Base-by-base conservation (phyloP, 2,888 invertebrate species). In the Pyrochroa serraticornis region DNA sequence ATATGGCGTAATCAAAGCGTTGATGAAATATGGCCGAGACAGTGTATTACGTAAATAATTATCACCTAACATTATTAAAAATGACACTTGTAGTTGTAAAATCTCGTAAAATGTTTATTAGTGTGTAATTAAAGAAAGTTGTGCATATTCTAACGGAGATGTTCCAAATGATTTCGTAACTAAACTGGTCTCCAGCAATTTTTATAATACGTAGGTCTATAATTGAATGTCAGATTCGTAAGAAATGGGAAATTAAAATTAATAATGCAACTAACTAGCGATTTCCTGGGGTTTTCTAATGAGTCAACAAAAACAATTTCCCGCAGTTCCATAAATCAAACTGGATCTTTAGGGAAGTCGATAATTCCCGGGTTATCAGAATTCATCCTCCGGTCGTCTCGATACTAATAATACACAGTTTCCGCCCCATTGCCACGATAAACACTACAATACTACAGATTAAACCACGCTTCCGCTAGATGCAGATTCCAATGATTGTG, bases 11-110 rank as follows among this genome's bases (percentile, higher is more conserved):
- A 58, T 35, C 31, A 12, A 48, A 52, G 44, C 14, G 41, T 48
- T 58, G 48, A 49, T 49, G 53, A 58, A 53, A 58, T 53, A 52
- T 58, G 35, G 39, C 36, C 32, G 53, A 46, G 43, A 52, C 9
- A 8, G 37, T 31, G 42, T 37, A 39, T 58, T 58, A 41, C 47
- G 53, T 49, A 58, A 53, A 42, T 58, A 53, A 53, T 53, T 58
- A 58, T 45, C 58, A 44, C 53, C 47, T 50, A 57, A 52, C 38
- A 42, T 58, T 57, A 50, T 31, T 51, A 44, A 57, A 57, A 50
- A 46, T 41, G 56, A 50, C 50, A 44, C 50, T 13, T 6, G 12
- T n/a, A 14, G 46, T 41, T 37, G 38, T 48, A 39, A 55, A 48
- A 55, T 41, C 51, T 47, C 52, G 47, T 47, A 58, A 58, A 58